These are phyloP conservation scores for Falco punctatus DNA, from an alignment of 2,113 vertebrate genomes.

Conservation along the genomic window DNA sequence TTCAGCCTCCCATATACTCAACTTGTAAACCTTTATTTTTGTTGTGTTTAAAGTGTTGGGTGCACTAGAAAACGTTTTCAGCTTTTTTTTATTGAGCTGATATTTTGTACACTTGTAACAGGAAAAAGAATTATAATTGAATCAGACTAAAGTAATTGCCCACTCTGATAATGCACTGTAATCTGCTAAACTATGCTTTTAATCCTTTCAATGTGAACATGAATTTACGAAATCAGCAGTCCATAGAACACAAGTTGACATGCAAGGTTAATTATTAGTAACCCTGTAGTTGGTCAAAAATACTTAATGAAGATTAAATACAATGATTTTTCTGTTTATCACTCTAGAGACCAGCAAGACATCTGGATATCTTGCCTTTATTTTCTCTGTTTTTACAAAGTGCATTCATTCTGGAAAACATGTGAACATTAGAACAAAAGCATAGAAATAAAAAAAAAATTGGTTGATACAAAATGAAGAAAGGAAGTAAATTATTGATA, in stretches of 20 bases:
- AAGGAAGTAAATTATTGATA: neutral
- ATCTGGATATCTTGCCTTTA: neutral
- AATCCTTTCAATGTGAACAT: constrained; percentile 64
- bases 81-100: neutral
- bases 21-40: neutral
- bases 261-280: constrained; percentile 43
- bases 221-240: constrained; percentile 59
- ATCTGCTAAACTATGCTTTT: constrained; percentile 74
- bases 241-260: constrained; percentile 49
- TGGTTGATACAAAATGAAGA: neutral
- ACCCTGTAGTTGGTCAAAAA: neutral
- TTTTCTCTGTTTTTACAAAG: neutral
- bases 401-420: neutral
- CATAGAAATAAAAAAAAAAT: neutral
- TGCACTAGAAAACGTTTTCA: neutral
- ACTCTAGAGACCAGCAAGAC: neutral
- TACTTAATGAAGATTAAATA: constrained; percentile 14
- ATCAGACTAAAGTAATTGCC: constrained; percentile 27
- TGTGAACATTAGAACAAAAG: neutral
- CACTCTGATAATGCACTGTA: constrained; percentile 51
- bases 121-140: constrained; percentile 28
- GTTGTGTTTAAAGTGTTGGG: neutral
- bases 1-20: neutral
- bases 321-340: constrained; percentile 17
- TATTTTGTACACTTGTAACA: neutral